A percentile compares a stretch with the other conserved stretches of the same genome.
Evolutionary conservation across 2,888 invertebrate genomes (phyloP).

Genomic region (Drosophila koepferae): DNA sequence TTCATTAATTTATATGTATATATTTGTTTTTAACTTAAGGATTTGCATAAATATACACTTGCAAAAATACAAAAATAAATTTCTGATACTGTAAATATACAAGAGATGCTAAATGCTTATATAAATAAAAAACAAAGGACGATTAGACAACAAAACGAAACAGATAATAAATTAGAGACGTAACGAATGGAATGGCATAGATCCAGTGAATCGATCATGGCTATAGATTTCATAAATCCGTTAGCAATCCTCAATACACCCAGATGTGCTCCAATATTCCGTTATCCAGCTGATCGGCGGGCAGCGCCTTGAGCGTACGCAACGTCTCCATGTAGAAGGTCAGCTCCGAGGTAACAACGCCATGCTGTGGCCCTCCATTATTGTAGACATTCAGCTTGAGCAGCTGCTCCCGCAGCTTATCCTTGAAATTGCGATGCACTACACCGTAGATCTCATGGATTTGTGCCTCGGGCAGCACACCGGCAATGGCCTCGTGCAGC

Average conservation of each 20-base stretch:
- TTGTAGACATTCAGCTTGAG: constrained; percentile 94
- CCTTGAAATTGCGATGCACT: constrained; percentile 94
- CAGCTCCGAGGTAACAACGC: constrained; percentile 96
- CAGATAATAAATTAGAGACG: neutral
- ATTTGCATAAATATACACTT: constrained; percentile 28
- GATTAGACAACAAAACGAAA: neutral
- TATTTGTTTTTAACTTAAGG: neutral
- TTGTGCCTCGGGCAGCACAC: constrained; percentile 92
- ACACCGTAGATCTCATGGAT: constrained; percentile 91
- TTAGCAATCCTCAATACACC: constrained; percentile 82
- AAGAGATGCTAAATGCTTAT: constrained; percentile 28
- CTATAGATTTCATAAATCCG: constrained; percentile 40
- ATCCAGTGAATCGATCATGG: neutral
- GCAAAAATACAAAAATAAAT: constrained; percentile 9
- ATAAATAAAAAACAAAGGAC: constrained; percentile 36
- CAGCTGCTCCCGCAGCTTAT: constrained; percentile 93
- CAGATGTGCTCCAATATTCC: constrained; percentile 92
- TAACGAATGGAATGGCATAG: neutral
- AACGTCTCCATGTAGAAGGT: constrained; percentile 96
- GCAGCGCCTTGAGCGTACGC: constrained; percentile 91
- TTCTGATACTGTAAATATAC: constrained; percentile 24
- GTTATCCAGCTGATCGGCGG: constrained; percentile 90
- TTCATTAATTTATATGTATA: too few species aligned
- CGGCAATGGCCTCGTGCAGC: constrained; percentile 95
- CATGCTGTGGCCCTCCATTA: constrained; percentile 98